These are phyloP conservation scores for Eudemis profundana DNA, from an alignment of 2,888 invertebrate species.

Conservation along the genomic window DNA sequence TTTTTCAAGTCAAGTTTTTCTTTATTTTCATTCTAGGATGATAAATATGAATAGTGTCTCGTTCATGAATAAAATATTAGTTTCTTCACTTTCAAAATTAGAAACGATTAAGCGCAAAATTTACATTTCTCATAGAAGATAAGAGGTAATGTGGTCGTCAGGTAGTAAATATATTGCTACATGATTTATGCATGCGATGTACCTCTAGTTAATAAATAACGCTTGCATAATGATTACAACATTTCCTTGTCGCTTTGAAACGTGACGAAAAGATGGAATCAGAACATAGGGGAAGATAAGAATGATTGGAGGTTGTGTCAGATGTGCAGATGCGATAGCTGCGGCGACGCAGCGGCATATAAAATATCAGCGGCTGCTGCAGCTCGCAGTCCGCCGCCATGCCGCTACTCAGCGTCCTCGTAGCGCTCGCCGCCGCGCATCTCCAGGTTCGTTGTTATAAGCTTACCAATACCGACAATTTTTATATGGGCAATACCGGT, in stretches of 20 bases:
- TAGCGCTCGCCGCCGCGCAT: slow-evolving; percentile 7
- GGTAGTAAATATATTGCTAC: neutral
- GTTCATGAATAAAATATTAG: slow-evolving; percentile 20
- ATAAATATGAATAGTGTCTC: neutral
- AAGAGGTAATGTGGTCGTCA: neutral
- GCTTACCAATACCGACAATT: too few species aligned
- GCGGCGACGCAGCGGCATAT: slow-evolving; percentile 12
- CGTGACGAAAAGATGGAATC: slow-evolving; percentile 28
- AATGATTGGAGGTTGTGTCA: slow-evolving; percentile 29
- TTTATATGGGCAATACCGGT: too few species aligned
- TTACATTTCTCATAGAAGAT: slow-evolving; percentile 6
- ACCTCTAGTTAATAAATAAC: slow-evolving; percentile 1
- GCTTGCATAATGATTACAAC: slow-evolving; percentile 27
- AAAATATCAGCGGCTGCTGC: neutral
- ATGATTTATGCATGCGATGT: slow-evolving; percentile 13
- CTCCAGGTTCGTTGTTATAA: slow-evolving; percentile 22
- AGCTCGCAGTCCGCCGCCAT: slow-evolving; percentile 18
- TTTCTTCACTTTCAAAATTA: slow-evolving; percentile 18
- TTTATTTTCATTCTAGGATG: slow-evolving; percentile 8
- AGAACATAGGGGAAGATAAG: slow-evolving; percentile 19
- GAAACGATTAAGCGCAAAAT: slow-evolving; percentile 1
- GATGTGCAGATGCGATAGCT: slow-evolving; percentile 24
- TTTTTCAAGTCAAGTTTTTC: neutral
- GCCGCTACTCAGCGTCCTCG: slow-evolving; percentile 20
- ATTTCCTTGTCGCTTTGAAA: slow-evolving; percentile 10